Evolutionary conservation across 1,140 invertebrate species (phyloP).

Genomic region (Drosophila pseudoananassae): DNA sequence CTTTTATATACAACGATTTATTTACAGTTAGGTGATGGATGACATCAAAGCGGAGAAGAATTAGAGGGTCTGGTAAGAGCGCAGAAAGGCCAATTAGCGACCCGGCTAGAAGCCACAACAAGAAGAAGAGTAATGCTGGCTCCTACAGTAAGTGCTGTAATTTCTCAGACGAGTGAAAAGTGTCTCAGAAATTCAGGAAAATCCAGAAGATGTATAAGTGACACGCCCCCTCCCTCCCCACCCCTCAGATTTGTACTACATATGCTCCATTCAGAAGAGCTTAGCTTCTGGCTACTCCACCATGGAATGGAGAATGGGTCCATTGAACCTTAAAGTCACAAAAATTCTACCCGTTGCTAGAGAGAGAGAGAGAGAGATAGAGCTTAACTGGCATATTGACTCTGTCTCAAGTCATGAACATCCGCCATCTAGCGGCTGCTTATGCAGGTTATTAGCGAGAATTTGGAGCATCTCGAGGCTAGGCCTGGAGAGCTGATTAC

Average conservation of each 20-base stretch:
- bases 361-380: not conserved
- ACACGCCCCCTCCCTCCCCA: constrained; percentile 32
- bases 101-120: constrained; percentile 24
- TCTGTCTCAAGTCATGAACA: constrained; percentile 42
- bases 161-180: constrained; percentile 36
- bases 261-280: constrained; percentile 22
- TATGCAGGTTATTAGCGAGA: constrained; percentile 49
- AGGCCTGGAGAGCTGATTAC: constrained; percentile 35
- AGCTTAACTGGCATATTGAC: not conserved
- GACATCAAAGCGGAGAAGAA: constrained; percentile 50
- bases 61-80: constrained; percentile 27
- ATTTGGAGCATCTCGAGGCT: constrained; percentile 46
- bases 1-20: constrained; percentile 29
- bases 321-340: constrained; percentile 69
- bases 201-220: not conserved
- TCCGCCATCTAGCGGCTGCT: constrained; percentile 36
- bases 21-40: constrained; percentile 64
- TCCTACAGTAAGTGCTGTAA: constrained; percentile 15
- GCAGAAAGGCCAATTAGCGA: constrained; percentile 54
- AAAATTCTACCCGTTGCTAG: constrained; percentile 38
- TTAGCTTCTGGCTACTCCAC: constrained; percentile 20
- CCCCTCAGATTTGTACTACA: too few relatives aligned
- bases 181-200: constrained; percentile 34
- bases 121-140: constrained; percentile 32
- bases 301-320: constrained; percentile 55